Conservation (phyloP, 2,888 invertebrate genomes). For the Cheilosia vernalis region DNA sequence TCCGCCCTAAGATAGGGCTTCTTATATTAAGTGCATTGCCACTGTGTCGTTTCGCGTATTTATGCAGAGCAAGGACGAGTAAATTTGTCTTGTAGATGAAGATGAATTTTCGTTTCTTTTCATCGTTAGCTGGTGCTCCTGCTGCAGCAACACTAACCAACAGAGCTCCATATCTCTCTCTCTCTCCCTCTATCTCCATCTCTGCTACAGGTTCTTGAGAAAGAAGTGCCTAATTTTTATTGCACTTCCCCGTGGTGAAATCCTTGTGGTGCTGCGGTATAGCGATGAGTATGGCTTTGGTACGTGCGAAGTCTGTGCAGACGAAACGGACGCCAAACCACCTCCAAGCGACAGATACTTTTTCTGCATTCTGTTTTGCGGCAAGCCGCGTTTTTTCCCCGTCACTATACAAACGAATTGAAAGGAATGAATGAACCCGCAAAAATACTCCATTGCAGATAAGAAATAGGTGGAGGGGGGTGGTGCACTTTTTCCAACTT, state of each 20-base stretch:
- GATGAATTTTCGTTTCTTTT: conserved; percentile 69
- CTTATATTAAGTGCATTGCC: neutral
- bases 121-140: conserved; percentile 9
- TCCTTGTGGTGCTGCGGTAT: conserved; percentile 55
- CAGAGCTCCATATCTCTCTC: neutral
- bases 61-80: conserved; percentile 40
- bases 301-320: conserved; percentile 57
- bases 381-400: conserved; percentile 76
- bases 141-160: conserved; percentile 44
- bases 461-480: conserved; percentile 27
- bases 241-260: conserved; percentile 43
- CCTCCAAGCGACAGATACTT: conserved; percentile 52
- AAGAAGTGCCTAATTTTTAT: conserved; percentile 58
- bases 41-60: conserved; percentile 33
- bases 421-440: conserved; percentile 59
- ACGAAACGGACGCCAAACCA: conserved; percentile 47
- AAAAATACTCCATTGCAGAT: conserved; percentile 47
- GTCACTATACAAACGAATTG: conserved; percentile 59
- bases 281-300: conserved; percentile 51
- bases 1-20: conserved; percentile 19
- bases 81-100: conserved; percentile 71
- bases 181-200: neutral
- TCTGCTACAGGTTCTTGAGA: conserved; percentile 1
- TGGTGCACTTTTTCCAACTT: conserved; percentile 36
- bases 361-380: conserved; percentile 75